Percentiles rank a stretch among this genome's conserved stretches.
Conservation (phyloP, 2,113 vertebrate genomes). For the Pteruthius melanotis region DNA sequence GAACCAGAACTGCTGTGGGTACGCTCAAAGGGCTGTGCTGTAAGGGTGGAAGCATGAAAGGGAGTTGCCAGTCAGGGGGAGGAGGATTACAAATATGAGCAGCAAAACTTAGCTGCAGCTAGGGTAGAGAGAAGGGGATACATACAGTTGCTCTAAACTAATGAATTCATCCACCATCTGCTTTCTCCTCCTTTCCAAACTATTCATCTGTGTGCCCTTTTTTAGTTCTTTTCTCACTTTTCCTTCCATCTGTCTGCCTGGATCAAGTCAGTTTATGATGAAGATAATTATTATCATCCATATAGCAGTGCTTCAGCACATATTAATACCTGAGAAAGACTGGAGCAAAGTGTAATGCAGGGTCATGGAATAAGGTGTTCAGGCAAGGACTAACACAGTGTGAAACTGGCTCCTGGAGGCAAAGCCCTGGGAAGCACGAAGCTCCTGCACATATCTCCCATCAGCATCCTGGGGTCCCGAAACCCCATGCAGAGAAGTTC, state of each 20-base stretch:
- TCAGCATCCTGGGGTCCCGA: not conserved
- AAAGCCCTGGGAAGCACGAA: not conserved
- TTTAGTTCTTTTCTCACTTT: constrained; percentile 12
- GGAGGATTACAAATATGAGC: not conserved
- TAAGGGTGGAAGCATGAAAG: not conserved
- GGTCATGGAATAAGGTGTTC: not conserved
- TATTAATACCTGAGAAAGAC: not conserved
- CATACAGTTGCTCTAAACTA: not conserved
- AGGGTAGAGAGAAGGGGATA: not conserved
- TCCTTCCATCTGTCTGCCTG: constrained; percentile 34
- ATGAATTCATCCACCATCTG: constrained; percentile 23
- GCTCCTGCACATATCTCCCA: not conserved
- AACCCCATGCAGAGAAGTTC: not conserved
- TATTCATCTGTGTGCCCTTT: constrained; percentile 20
- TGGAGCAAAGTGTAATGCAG: not conserved
- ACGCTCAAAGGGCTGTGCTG: not conserved
- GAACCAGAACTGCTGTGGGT: rapidly evolving
- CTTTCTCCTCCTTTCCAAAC: constrained; percentile 23
- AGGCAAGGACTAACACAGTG: not conserved
- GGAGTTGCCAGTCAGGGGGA: not conserved
- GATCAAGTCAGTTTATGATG: not conserved
- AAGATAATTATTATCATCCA: not conserved
- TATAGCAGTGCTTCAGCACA: not conserved
- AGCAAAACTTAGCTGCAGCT: not conserved
- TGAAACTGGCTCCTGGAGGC: not conserved